Percentiles rank a stretch among this genome's conserved stretches.
These are phyloP conservation scores for Neotragus pygmaeus DNA, from an alignment of 2,113 vertebrate species.

Conservation along the genomic window DNA sequence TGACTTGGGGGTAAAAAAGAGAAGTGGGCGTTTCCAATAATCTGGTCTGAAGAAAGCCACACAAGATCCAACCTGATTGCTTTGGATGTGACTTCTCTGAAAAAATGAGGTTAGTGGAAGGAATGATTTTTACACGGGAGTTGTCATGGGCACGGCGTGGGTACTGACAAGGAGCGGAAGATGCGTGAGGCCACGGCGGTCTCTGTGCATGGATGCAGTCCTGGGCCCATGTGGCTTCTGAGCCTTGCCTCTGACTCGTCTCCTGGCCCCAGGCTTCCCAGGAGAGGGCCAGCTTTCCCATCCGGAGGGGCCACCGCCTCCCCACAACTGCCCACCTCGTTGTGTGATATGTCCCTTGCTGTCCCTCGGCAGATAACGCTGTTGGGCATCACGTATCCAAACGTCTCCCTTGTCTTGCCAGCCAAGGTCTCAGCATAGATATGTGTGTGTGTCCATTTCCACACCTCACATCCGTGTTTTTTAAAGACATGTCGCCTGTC, in stretches of 20 bases:
- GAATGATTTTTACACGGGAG: not conserved
- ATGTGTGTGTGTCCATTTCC: conserved; percentile 18
- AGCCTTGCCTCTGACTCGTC: not conserved
- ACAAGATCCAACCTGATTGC: not conserved
- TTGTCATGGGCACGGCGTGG: not conserved
- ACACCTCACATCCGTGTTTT: not conserved
- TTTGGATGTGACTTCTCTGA: not conserved
- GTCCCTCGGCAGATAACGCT: not conserved
- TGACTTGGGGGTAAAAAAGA: conserved; percentile 2
- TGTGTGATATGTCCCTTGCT: not conserved
- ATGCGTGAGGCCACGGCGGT: rapidly evolving
- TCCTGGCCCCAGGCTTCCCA: not conserved
- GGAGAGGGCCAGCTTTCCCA: not conserved
- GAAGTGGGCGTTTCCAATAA: conserved; percentile 53
- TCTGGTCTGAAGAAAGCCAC: not conserved
- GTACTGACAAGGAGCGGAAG: not conserved
- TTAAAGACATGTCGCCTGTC: not conserved
- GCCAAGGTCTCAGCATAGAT: not conserved
- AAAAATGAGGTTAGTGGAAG: not conserved
- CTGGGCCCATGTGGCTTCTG: not conserved
- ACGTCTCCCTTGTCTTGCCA: conserved; percentile 13
- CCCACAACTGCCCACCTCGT: conserved; percentile 29
- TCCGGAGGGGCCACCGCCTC: not conserved
- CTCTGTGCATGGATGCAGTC: not conserved
- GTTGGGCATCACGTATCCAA: conserved; percentile 50